Conservation (phyloP, 2,888 invertebrate genomes). For the Parasteatoda lunata region DNA sequence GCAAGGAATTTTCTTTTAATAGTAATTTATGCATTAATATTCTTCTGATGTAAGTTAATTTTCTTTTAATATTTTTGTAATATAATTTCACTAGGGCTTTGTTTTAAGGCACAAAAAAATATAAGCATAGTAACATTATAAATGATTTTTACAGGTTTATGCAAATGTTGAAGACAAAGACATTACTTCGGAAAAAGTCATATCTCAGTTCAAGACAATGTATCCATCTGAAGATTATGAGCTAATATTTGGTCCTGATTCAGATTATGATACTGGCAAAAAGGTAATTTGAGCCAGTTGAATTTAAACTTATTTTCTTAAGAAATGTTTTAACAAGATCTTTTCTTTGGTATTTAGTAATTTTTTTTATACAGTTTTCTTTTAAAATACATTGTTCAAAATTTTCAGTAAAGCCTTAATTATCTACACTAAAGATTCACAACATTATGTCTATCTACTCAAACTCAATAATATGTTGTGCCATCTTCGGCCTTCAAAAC, state of each 20-base stretch:
- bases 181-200: slow-evolving; percentile 82
- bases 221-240: slow-evolving; percentile 80
- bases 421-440: too few relatives aligned
- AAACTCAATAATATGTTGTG: too few relatives aligned
- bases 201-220: slow-evolving; percentile 81
- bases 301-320: background rate
- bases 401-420: background rate
- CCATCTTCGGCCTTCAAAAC: too few relatives aligned
- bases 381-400: background rate
- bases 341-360: background rate
- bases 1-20: too few relatives aligned
- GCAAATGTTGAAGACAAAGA: slow-evolving; percentile 77
- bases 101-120: background rate
- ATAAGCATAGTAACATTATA: background rate
- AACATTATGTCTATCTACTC: too few relatives aligned
- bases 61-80: background rate
- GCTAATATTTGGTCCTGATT: slow-evolving; percentile 88
- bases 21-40: too few relatives aligned
- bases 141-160: slow-evolving; percentile 76
- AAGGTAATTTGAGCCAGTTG: slow-evolving; percentile 71
- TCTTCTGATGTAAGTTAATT: too few relatives aligned
- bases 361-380: background rate
- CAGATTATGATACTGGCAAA: slow-evolving; percentile 90
- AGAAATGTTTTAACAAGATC: background rate
- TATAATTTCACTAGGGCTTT: background rate